Percentiles rank a stretch among this genome's conserved stretches.
Conservation (phyloP, 2,888 invertebrate genomes). For the Tipula lateralis region DNA sequence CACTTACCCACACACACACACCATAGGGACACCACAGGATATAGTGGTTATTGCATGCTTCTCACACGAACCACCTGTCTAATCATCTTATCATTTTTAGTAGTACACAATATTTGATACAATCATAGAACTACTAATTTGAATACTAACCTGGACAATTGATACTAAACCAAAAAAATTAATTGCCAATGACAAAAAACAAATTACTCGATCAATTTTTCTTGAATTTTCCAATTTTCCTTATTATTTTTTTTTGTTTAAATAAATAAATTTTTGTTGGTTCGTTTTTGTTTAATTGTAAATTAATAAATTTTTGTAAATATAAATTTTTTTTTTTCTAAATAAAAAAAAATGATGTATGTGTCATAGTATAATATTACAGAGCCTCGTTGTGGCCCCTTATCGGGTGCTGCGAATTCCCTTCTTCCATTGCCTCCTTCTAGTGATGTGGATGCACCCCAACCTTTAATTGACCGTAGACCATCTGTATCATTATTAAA, state of each 20-base stretch:
- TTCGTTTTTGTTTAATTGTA: no score
- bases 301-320: conserved; percentile 43
- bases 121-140: conserved; percentile 2
- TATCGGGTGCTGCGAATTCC: conserved; percentile 53
- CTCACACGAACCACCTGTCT: background rate
- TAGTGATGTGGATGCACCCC: conserved; percentile 64
- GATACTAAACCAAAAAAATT: background rate
- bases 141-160: background rate
- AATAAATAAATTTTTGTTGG: conserved; percentile 30
- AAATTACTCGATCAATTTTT: background rate
- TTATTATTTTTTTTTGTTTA: background rate
- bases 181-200: background rate
- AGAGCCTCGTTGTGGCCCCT: conserved; percentile 69
- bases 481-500: conserved; percentile 59
- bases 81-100: background rate
- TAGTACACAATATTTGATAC: background rate
- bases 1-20: no score
- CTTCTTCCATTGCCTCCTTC: conserved; percentile 54
- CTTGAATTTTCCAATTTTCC: conserved; percentile 4
- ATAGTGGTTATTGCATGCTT: background rate
- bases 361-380: conserved; percentile 39
- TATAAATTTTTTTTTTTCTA: conserved; percentile 34
- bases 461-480: conserved; percentile 64
- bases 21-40: no score
- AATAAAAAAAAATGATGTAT: conserved; percentile 29